phyloP scores from a whole-genome alignment of 2,797 vertebrate genomes.

The Erpetoichthys calabaricus region DNA sequence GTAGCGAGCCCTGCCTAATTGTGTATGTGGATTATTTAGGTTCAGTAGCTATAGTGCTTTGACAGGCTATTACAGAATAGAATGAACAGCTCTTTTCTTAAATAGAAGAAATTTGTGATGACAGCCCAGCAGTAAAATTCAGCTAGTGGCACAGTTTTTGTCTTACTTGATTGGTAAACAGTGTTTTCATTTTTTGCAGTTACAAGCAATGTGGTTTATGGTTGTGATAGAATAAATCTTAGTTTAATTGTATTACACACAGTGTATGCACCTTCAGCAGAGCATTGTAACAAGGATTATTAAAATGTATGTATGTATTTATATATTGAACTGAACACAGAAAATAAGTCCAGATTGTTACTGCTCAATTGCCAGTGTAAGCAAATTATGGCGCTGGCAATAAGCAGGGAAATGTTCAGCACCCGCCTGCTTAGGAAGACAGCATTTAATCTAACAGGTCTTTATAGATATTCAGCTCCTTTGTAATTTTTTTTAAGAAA shows the following conservation, averaged over 20 bases:
- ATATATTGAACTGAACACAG: constrained; percentile 1
- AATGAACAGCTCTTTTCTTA: constrained; percentile 63
- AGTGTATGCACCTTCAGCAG: background rate
- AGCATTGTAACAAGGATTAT: background rate
- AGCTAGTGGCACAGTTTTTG: constrained; percentile 63
- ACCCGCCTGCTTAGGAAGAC: no score
- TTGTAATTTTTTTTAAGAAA: background rate
- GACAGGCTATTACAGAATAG: constrained; percentile 65
- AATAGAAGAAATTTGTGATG: constrained; percentile 57
- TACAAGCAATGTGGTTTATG: constrained; percentile 44
- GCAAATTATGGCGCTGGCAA: background rate
- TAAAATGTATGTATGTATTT: background rate
- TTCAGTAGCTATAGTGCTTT: constrained; percentile 58
- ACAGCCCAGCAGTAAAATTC: constrained; percentile 58
- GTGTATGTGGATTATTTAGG: constrained; percentile 65
- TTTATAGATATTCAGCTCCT: background rate
- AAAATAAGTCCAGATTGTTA: background rate
- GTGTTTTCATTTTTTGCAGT: constrained; percentile 37
- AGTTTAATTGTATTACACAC: constrained; percentile 27
- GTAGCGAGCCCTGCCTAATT: constrained; percentile 71
- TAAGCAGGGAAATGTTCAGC: no score
- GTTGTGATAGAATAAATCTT: constrained; percentile 35
- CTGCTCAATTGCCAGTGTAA: constrained; percentile 3
- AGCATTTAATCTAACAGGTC: background rate
- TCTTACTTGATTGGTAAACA: constrained; percentile 42